Conservation (phyloP, 2,113 vertebrate species). For the Sinocyclocheilus anophthalmus region DNA sequence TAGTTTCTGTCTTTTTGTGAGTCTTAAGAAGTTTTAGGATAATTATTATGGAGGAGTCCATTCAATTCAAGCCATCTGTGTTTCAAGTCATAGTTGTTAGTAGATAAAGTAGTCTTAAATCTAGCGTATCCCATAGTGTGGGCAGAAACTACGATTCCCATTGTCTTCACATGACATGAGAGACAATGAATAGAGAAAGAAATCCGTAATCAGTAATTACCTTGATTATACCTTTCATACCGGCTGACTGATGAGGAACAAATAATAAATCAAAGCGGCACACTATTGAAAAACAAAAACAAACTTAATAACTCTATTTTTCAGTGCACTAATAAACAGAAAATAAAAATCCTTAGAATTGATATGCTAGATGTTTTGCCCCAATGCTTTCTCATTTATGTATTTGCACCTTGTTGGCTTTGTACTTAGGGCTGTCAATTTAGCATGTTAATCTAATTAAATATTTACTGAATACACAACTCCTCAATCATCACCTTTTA, state of each 20-base stretch:
- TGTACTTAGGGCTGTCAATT: no score
- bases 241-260: conserved; percentile 1
- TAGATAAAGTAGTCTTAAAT: conserved; percentile 19
- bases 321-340: background rate
- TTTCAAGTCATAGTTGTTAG: conserved; percentile 2
- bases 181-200: conserved; percentile 2
- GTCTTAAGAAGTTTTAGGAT: background rate
- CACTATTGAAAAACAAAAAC: background rate
- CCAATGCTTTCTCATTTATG: background rate
- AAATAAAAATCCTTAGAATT: background rate
- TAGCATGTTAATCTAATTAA: no score
- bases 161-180: conserved; percentile 10
- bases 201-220: conserved; percentile 15
- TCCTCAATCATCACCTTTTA: no score
- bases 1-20: background rate
- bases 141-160: background rate
- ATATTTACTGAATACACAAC: no score
- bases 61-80: conserved; percentile 2
- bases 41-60: conserved; percentile 2
- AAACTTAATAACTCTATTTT: background rate
- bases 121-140: background rate
- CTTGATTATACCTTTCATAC: conserved; percentile 32
- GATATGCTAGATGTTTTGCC: background rate
- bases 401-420: no score
- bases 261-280: background rate